Base-by-base conservation (phyloP, 1,140 invertebrate genomes). In the Brachionus rubens region DNA sequence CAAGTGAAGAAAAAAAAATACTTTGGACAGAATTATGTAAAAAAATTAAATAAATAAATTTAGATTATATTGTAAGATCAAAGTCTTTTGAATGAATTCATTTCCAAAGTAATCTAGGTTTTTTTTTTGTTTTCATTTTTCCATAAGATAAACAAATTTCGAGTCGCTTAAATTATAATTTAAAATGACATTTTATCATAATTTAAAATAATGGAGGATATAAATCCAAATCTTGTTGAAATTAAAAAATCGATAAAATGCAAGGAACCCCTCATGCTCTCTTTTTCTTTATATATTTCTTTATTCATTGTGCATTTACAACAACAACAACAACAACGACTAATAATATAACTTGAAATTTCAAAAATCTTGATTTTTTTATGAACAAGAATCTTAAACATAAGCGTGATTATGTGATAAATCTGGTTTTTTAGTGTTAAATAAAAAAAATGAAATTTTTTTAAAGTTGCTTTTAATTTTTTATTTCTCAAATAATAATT, bases 1-100 rank as follows among this genome's bases (percentile, higher is more conserved):
- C n/a, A n/a, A n/a, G n/a, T n/a, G n/a, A n/a, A n/a, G n/a, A n/a
- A n/a, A n/a, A n/a, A n/a, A n/a, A n/a, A n/a, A 59, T 33, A 59
- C 54, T 59, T 59, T 59, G 54, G 54, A 59, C 54, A 59, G 54
- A 59, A 28, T 59, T 59, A 40, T 26, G 21, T 59, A 59, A 59
- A 36, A n/a, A 19, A 10, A 59, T 26, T 3, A 3, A 26, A 54
- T 54, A 21, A 3, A 54, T 19, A 16, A 4, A 5, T 48, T 16
- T 26, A 21, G 9, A 5, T 16, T 48, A 3, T 16, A 48, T 48
- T 48, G 3, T 48, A 5, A 48, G n/a, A 14, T 14, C n/a, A 16
- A 48, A 48, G 47, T 48, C 21, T 48, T 48, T 5, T n/a, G 47
- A 48, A 54, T 54, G 24, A 54, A 4, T 21, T 54, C 5, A 19